Evolutionary conservation across 2,888 invertebrate species (phyloP), one percentile per base, ranked within the genome.

Genomic region (Leptopilina myrica): DNA sequence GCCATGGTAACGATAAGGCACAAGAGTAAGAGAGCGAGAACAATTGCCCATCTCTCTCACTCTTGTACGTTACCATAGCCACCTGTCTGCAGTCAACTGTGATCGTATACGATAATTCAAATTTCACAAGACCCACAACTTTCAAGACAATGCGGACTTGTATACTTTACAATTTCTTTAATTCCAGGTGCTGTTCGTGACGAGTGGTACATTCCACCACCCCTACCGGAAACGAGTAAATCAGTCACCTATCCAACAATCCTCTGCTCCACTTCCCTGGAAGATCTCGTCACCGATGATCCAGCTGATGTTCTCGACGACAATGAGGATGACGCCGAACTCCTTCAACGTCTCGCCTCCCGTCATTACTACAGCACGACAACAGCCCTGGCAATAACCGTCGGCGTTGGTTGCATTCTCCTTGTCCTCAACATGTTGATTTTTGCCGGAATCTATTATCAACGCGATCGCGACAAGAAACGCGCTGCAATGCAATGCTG

Each of bases 391-490:
- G 96, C 96, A 0, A 95, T 96, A 83, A 96, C 96, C 5, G 95
- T 95, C 9, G 95, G 95, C 9, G 95, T 96, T 1, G 96, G 95
- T 14, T 95, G 95, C 89, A 94, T 95, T 84, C 93, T 96, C 46
- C 92, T 96, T 33, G 94, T 95, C 2, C 93, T 96, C 40, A 95
- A 96, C 90, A 94, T 95, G 92, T 92, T 96, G 80, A 96, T 96
- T 84, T 96, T 96, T 88, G 96, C 96, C 1, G 96, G 96, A 3
- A 95, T 95, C 86, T 96, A 95, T 89, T 94, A 95, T 85, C 95
- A 95, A 88, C 92, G 95, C n/a, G 94, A 94, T 56, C 92, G 95
- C 1, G 93, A 95, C 79, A 91, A 91, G 79, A 90, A 92, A 79
- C 85, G 89, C 56, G 89, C 89, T 8, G 88, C 87, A 9, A 89